Conservation (phyloP, 2,888 invertebrate species). For the Netelia melanura region DNA sequence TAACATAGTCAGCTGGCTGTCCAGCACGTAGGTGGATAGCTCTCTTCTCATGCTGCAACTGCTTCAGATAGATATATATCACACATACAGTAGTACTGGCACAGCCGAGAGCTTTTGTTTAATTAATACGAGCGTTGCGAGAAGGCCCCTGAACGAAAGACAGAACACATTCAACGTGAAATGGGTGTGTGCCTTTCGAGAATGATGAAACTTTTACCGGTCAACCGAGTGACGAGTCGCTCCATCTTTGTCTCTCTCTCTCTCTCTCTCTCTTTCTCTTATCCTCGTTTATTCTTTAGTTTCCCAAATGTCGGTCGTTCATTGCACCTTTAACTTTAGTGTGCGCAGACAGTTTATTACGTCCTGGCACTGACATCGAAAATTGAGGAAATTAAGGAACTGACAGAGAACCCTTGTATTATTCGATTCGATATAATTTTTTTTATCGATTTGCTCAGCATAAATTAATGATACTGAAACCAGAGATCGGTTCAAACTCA, state of each 20-base stretch:
- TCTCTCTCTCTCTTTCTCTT: neutral
- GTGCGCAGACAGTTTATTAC: too few species aligned
- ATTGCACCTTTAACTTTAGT: too few species aligned
- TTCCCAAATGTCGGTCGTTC: neutral
- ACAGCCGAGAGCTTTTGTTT: slow-evolving; percentile 67
- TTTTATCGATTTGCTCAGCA: too few species aligned
- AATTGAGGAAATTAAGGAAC: too few species aligned
- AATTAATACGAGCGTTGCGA: slow-evolving; percentile 67
- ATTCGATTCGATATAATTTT: too few species aligned
- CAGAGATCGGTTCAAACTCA: slow-evolving; percentile 74
- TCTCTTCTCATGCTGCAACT: slow-evolving; percentile 26
- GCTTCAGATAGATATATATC: neutral
- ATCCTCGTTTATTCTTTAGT: neutral
- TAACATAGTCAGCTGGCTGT: slow-evolving; percentile 28
- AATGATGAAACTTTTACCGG: slow-evolving; percentile 12
- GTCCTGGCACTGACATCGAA: too few species aligned
- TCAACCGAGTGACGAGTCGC: neutral
- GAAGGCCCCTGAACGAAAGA: slow-evolving; percentile 15
- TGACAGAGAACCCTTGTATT: too few species aligned
- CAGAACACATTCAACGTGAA: slow-evolving; percentile 23
- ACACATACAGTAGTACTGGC: slow-evolving; percentile 14
- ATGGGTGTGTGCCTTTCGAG: slow-evolving; percentile 8
- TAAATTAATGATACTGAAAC: too few species aligned
- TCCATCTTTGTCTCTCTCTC: neutral
- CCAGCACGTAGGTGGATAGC: slow-evolving; percentile 29